These are phyloP conservation scores for Phylloscopus collybita DNA, from an alignment of 2,797 vertebrate genomes.

Conservation along the genomic window DNA sequence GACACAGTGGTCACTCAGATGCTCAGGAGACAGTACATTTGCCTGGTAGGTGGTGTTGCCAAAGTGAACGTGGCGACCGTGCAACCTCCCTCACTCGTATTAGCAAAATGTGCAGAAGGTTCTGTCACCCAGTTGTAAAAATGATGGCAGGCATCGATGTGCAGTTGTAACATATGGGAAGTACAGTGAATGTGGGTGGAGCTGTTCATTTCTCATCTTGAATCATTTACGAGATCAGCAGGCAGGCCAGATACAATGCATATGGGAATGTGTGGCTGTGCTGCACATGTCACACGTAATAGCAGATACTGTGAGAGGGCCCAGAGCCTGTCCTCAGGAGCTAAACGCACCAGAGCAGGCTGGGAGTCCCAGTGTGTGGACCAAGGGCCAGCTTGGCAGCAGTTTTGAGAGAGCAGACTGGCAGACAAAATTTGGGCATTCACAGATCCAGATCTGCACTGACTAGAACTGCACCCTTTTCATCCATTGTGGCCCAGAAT, in stretches of 20 bases:
- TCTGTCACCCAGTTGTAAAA: slow-evolving; percentile 74
- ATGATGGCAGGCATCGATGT: slow-evolving; percentile 70
- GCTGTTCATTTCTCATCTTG: slow-evolving; percentile 74
- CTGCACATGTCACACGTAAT: slow-evolving; percentile 73
- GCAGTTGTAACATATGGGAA: slow-evolving; percentile 74
- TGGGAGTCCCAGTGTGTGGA: slow-evolving; percentile 20
- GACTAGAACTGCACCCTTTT: not conserved
- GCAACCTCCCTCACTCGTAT: slow-evolving; percentile 42
- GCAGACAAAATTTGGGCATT: slow-evolving; percentile 49
- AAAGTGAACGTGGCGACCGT: not conserved
- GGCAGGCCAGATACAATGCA: slow-evolving; percentile 73
- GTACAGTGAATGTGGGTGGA: slow-evolving; percentile 73
- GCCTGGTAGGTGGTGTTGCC: slow-evolving; percentile 2
- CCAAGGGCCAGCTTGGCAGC: slow-evolving; percentile 57
- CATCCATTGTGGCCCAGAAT: not conserved
- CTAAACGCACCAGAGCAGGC: not conserved
- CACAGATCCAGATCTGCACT: not conserved
- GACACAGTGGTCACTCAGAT: not conserved
- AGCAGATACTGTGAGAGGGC: slow-evolving; percentile 62
- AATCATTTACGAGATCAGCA: slow-evolving; percentile 73
- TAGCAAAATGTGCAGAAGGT: slow-evolving; percentile 70
- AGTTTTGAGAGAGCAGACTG: slow-evolving; percentile 49
- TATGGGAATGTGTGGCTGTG: slow-evolving; percentile 74
- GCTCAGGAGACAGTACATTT: not conserved
- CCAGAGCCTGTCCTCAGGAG: slow-evolving; percentile 60